These are phyloP conservation scores for Acrobasis suavella DNA, from an alignment of 2,888 invertebrate genomes.

Conservation along the genomic window DNA sequence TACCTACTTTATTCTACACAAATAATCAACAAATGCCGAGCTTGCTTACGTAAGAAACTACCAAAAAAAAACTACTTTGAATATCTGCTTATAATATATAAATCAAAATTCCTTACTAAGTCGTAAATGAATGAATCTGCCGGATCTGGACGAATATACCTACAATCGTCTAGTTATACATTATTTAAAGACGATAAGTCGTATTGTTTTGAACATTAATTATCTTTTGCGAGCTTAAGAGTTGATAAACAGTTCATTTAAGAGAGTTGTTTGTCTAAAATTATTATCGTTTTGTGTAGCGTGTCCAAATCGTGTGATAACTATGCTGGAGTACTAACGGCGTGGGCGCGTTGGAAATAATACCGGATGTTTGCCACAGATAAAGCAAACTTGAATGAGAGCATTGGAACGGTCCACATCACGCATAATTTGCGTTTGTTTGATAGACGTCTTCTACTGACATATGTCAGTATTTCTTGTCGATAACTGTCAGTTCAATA, in stretches of 20 bases:
- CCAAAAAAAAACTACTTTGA: not conserved
- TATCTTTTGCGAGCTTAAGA: constrained; percentile 58
- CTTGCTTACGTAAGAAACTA: not conserved
- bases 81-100: not conserved
- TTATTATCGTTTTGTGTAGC: constrained; percentile 57
- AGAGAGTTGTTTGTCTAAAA: constrained; percentile 61
- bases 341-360: constrained; percentile 57
- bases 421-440: constrained; percentile 41
- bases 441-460: constrained; percentile 23
- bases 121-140: constrained; percentile 10
- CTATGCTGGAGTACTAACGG: constrained; percentile 47
- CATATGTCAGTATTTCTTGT: constrained; percentile 2
- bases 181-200: constrained; percentile 56
- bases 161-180: constrained; percentile 47
- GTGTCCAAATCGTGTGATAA: constrained; percentile 57
- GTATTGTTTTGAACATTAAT: constrained; percentile 59
- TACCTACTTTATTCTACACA: not conserved
- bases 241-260: constrained; percentile 58
- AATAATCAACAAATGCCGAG: not conserved
- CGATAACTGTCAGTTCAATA: constrained; percentile 6
- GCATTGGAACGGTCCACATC: constrained; percentile 20
- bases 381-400: constrained; percentile 61
- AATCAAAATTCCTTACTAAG: not conserved
- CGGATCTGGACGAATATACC: constrained; percentile 8
- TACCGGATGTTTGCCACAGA: constrained; percentile 74